Percentiles rank a stretch among this genome's conserved stretches.
Evolutionary conservation across 2,797 vertebrate species (phyloP).

Genomic region (Argentina silus): DNA sequence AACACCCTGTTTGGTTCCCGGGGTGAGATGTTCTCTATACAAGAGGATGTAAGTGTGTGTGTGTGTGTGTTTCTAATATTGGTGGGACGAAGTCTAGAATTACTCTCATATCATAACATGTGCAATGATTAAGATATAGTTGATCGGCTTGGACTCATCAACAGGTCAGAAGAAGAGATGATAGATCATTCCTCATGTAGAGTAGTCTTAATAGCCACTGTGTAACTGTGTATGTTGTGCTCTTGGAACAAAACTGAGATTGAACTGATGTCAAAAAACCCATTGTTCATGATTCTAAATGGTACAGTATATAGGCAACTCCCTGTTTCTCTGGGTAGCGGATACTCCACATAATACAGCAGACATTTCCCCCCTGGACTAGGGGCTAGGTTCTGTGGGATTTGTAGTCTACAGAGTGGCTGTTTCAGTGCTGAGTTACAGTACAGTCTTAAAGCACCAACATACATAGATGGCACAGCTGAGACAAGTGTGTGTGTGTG

Average conservation of each 20-base stretch:
- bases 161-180: constrained; percentile 20
- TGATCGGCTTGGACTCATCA: neutral
- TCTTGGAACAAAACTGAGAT: constrained; percentile 52
- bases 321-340: neutral
- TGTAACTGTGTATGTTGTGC: constrained; percentile 65
- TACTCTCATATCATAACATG: neutral
- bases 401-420: constrained; percentile 19
- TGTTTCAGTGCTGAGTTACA: constrained; percentile 49
- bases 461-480: constrained; percentile 49
- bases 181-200: constrained; percentile 36
- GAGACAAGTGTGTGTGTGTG: constrained; percentile 26
- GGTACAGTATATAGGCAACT: neutral
- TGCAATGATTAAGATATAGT: constrained; percentile 4
- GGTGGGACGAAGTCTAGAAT: neutral
- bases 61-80: constrained; percentile 2
- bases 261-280: constrained; percentile 19
- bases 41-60: neutral
- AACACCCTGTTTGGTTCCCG: neutral
- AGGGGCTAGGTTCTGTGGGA: constrained; percentile 33
- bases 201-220: constrained; percentile 36
- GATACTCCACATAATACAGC: neutral
- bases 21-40: neutral
- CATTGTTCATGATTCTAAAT: constrained; percentile 5
- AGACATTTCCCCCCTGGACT: constrained; percentile 2
- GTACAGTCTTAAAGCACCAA: constrained; percentile 69